Base-by-base conservation (phyloP, 1,140 invertebrate species). In the Drosophila tsacasi region DNA sequence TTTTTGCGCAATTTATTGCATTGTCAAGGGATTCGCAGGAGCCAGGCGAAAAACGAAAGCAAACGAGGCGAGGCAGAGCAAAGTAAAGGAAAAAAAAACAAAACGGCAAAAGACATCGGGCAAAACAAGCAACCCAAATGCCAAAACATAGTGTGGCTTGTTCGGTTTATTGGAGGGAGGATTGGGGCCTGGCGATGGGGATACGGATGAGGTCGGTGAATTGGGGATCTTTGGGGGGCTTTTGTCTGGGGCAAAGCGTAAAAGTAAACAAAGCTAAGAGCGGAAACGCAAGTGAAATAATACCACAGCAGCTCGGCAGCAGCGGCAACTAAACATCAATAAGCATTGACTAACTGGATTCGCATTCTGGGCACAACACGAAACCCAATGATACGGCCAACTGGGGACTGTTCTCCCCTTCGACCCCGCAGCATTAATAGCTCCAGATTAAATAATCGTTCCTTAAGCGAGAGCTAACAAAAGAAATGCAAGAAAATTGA, bases 1-100 rank as follows among this genome's bases (percentile, higher is more conserved):
- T 90, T 90, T 90, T 90, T 79, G 85, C 85, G 82, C 79, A 86
- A 85, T 90, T 90, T 90, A 90, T 89, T 89, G 84, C 84, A 89
- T 90, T 90, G 84, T 90, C 85, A 89, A 85, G 84, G 85, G 84
- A 87, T 78, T 90, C 81, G 55, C 81, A 62, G 71, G 47, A 79
- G 52, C n/a, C 52, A 71, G 47, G 30, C 54, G 54, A 39, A 76
- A 71, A 77, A 64, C 68, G 74, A 54, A 66, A 81, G 55, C 62
- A 64, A 62, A 44, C 23, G 60, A 55, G 65, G 27, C 50, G 15
- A 52, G 13, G 50, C n/a, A 52, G 15, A 54, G 49, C 21, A 60
- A 46, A 32, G 30, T n/a, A 60, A 23, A 21, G 60, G 67, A 61
- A 63, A 54, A 68, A 62, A 76, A 66, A 5, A 37, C 15, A 76